These are phyloP conservation scores for Holcopasites calliopsidis DNA, from an alignment of 1,140 invertebrate species.

Conservation along the genomic window DNA sequence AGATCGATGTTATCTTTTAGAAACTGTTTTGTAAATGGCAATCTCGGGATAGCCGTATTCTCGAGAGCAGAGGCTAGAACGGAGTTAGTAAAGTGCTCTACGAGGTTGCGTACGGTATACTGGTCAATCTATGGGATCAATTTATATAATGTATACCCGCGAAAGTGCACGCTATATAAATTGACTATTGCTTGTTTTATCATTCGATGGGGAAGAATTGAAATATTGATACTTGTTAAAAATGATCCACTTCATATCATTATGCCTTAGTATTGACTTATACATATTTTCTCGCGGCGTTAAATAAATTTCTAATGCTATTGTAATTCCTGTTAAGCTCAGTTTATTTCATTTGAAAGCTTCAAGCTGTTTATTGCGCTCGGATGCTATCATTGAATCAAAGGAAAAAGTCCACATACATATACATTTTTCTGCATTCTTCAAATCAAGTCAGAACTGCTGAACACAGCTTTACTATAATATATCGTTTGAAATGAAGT, in stretches of 20 bases:
- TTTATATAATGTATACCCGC: constrained; percentile 69
- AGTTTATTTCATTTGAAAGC: not conserved
- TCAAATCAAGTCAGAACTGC: too few species aligned
- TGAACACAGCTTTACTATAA: not conserved
- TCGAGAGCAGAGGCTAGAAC: constrained; percentile 23
- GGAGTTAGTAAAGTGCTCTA: constrained; percentile 54
- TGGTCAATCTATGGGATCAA: constrained; percentile 69
- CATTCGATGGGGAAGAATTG: too few species aligned
- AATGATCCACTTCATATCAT: too few species aligned
- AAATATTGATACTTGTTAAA: too few species aligned
- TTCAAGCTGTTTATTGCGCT: not conserved
- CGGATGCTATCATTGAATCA: not conserved
- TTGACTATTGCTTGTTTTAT: too few species aligned
- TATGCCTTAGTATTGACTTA: too few species aligned
- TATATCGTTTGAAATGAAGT: not conserved
- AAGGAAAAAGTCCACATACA: too few species aligned
- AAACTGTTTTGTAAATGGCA: constrained; percentile 38
- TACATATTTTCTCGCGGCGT: not conserved
- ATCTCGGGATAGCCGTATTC: not conserved
- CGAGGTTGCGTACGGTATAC: constrained; percentile 54
- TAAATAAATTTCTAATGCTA: constrained; percentile 19
- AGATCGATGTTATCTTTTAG: constrained; percentile 40
- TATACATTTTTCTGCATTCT: not conserved
- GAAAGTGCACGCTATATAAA: constrained; percentile 57
- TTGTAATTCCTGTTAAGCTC: not conserved